Evolutionary conservation across 2,113 vertebrate species (phyloP), one percentile per base, ranked within the genome.

Genomic region (Onychostruthus taczanowskii): DNA sequence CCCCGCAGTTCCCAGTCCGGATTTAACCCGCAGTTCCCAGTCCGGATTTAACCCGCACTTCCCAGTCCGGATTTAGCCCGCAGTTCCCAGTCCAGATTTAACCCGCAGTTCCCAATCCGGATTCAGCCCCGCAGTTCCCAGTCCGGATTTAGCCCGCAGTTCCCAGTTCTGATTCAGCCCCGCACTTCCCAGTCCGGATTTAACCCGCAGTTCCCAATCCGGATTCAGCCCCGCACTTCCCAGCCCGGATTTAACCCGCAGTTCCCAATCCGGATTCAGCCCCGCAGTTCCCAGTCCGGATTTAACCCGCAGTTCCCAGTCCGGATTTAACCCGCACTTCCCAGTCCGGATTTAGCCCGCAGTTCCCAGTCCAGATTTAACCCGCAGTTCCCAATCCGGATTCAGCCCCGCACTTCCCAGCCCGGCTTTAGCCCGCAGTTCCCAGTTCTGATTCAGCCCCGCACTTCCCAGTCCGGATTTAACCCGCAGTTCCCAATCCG

Each of bases 1-100:
- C 0, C 1, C 14, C 0, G 0, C 0, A 0, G 16, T 39, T 21
- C 33, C 74, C 63, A 66, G 16, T 19, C 12, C 4, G 3, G 18
- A 13, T 50, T 15, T 20, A 15, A 2, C 46, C n/a, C 4, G 10
- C 49, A 4, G 0, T 7, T 69, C 26, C n/a, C 67, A 20, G 5
- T 4, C 23, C 5, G 1, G 18, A 16, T 56, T 24, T 11, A 21
- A 0, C 44, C 28, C 1, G 21, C 43, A 2, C 1, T n/a, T 26
- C 31, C 31, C 46, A 20, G 13, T 7, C 37, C 3, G 1, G 30
- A 9, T 67, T 24, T 17, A 30, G 12, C 55, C 41, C 41, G 13
- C 41, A 41, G 13, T 41, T 35, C 64, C 66, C 44, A 35, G 11
- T 56, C 33, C 44, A 1, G 26, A 22, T 46, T 20, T 17, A 31